Evolutionary conservation across 1,140 invertebrate genomes (phyloP), one percentile per base, ranked within the genome.

Genomic region (Macrostomum lignano): DNA sequence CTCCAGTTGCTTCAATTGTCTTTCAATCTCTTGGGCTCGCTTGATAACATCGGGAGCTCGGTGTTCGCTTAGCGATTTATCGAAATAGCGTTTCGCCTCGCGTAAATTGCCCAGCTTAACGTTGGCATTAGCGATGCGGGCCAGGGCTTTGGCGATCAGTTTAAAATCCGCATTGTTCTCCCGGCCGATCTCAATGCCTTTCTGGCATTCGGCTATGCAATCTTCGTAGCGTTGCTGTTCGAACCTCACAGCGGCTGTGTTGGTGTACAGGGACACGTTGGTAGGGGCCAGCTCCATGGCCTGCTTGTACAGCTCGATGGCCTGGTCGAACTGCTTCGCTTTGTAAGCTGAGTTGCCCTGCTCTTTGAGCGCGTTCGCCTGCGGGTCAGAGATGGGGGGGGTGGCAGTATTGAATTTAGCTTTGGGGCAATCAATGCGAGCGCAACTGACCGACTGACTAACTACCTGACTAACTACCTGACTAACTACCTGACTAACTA

Each of bases 151-250:
- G 1, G 88, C 81, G 54, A 96, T 86, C 29, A 91, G 54, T 59
- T 88, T 91, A 47, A 77, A 96, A 55, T 96, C 86, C 15, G 82
- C 79, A 39, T 81, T 66, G 55, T 94, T 88, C 57, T 91, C 86
- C 42, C 88, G 66, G 1, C 88, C 91, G 40, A 93, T 62, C 44
- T 93, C 79, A 42, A 96, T 73, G 0, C 77, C 84, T 45, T 77
- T 78, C 42, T 88, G 69, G 59, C 88, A 96, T 42, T 72, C 66
- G 45, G 73, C 69, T 38, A 96, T 81, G 59, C 84, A 94, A 42
- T 74, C 72, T 26, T 82, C 67, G 57, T 71, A 93, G 23, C 91
- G 71, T 45, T 79, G 81, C 49, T 81, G 71, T 61, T 96, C 88
- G 64, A 88, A 91, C 55, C 74, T 74, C 13, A 93, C 84, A 15